phyloP scores from a whole-genome alignment of 2,888 invertebrate genomes.

The Drosophila anomalipes region DNA sequence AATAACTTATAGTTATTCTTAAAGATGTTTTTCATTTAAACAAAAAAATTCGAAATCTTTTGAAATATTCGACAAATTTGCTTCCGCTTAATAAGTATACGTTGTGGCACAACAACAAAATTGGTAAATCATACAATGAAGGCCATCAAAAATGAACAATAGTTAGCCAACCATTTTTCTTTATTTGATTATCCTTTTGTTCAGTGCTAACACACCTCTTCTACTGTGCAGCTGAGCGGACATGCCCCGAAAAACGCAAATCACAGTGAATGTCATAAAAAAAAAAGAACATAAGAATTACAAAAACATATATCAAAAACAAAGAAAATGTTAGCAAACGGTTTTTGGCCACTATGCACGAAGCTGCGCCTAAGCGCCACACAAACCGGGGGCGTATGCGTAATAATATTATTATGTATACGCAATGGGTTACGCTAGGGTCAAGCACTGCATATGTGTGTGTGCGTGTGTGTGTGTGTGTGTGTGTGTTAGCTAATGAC shows the following conservation, averaged over 20 bases:
- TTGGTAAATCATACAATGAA: not conserved
- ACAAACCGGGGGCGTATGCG: conserved; percentile 49
- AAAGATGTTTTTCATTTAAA: not conserved
- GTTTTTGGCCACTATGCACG: conserved; percentile 30
- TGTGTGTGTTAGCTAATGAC: conserved; percentile 48
- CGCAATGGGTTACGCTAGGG: conserved; percentile 48
- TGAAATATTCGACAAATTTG: accelerated
- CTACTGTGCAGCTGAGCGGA: conserved; percentile 8
- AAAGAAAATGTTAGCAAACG: conserved; percentile 12
- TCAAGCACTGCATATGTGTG: conserved; percentile 33
- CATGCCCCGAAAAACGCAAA: conserved; percentile 12
- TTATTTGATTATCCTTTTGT: not conserved
- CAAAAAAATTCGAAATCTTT: not conserved
- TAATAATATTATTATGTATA: conserved; percentile 54
- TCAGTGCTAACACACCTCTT: not conserved
- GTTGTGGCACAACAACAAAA: not conserved
- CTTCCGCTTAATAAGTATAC: not conserved
- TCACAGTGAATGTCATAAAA: conserved; percentile 41
- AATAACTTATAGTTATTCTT: too few relatives aligned
- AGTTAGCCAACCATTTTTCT: not conserved
- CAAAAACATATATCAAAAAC: conserved; percentile 50
- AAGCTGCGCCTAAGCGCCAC: conserved; percentile 38
- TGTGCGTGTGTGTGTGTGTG: conserved; percentile 1
- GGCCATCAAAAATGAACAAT: not conserved
- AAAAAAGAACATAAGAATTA: conserved; percentile 33